Conservation (phyloP, 2,797 vertebrate species). For the Arnoldichthys spilopterus region DNA sequence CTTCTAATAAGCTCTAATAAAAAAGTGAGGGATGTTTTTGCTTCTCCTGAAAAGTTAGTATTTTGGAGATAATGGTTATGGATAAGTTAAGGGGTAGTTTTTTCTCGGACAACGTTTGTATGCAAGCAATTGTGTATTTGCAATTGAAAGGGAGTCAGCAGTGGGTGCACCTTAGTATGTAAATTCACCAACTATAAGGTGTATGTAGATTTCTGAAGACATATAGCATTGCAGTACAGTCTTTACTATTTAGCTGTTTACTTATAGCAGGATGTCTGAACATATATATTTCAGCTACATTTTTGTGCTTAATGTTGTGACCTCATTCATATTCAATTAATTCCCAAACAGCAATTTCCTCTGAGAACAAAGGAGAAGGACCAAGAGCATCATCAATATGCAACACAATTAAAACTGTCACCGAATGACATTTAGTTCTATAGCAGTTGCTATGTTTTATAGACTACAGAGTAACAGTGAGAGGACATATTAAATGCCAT, state of each 20-base stretch:
- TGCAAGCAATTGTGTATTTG: too few species aligned
- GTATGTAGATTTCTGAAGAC: too few species aligned
- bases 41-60: too few species aligned
- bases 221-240: background rate
- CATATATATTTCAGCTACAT: background rate
- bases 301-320: background rate
- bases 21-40: too few species aligned
- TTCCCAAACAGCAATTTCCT: background rate
- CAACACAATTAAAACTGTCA: background rate
- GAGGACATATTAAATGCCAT: constrained; percentile 46
- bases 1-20: too few species aligned
- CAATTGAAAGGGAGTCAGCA: too few species aligned
- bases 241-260: background rate
- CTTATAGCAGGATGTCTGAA: background rate
- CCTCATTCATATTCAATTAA: background rate
- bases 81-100: too few species aligned
- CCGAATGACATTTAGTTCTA: constrained; percentile 26
- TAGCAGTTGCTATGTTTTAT: constrained; percentile 21
- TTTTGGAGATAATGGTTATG: too few species aligned
- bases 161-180: too few species aligned
- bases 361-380: background rate
- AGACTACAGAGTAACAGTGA: constrained; percentile 15
- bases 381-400: background rate
- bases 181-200: too few species aligned
- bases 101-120: too few species aligned